phyloP scores from a whole-genome alignment of 1,140 invertebrate genomes.

The Aphelinus atriplicis region DNA sequence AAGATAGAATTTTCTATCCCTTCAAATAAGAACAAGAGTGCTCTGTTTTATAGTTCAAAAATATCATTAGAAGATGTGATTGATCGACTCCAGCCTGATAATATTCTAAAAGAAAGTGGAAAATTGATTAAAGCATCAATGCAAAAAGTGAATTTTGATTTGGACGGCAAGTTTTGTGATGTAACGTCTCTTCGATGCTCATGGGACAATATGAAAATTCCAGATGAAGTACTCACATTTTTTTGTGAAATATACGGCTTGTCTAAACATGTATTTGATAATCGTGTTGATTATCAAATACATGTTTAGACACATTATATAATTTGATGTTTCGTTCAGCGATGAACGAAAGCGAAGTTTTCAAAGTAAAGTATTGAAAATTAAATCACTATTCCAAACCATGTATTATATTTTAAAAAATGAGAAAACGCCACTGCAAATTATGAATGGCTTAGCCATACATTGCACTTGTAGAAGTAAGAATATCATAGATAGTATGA shows the following conservation, averaged over 20 bases:
- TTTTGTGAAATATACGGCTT: conserved; percentile 2
- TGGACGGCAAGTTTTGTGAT: conserved; percentile 2
- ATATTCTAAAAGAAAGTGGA: conserved; percentile 12
- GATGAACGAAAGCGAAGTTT: too few relatives aligned
- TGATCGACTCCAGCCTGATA: background rate
- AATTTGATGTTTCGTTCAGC: too few relatives aligned
- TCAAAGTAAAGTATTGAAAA: conserved; percentile 18
- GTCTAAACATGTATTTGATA: background rate
- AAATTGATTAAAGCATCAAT: conserved; percentile 1
- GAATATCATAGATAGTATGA: conserved; percentile 21
- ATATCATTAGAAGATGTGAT: conserved; percentile 1
- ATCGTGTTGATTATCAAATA: background rate
- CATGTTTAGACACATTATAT: too few relatives aligned
- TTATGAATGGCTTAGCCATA: conserved; percentile 20
- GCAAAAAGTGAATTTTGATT: conserved; percentile 15
- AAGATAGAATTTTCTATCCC: conserved; percentile 10
- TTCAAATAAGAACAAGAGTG: background rate
- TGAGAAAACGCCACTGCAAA: conserved; percentile 30
- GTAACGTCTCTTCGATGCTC: background rate
- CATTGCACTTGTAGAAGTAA: conserved; percentile 26
- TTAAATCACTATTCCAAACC: conserved; percentile 23
- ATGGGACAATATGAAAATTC: conserved; percentile 3
- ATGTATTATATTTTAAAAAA: conserved; percentile 26
- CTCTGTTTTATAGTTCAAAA: conserved; percentile 6
- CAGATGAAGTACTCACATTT: background rate